Evolutionary conservation across 37 sponge, comb jelly and placozoan species (phyloP), one percentile per base, ranked within the genome.

Genomic region (Ephydatia muelleri): DNA sequence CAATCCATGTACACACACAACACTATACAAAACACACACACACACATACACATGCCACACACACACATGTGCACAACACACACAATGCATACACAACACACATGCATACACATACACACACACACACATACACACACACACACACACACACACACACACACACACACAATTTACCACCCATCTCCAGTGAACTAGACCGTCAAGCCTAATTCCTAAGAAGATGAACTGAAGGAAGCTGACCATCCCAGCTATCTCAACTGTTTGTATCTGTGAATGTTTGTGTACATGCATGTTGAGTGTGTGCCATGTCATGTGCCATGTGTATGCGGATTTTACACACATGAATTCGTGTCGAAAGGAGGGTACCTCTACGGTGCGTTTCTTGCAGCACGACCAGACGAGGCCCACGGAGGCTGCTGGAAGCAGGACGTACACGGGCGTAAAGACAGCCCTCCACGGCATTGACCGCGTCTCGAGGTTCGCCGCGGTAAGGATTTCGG

Each of bases 391-490:
- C 2, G 74, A 38, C 83, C 90, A 78, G 21, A 87, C 47, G 33
- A 85, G 84, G 35, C 77, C 37, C 71, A 38, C 43, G 19, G 81
- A 72, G 11, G 84, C 81, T 22, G 82, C 38, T 0, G 81, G 5
- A 2, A 75, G 19, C 3, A 94, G 73, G 26, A 94, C 29, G 80
- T 90, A 94, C 65, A 90, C 27, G 0, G 91, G 94, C 25, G 86
- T 82, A 64, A 94, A 90, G 30, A 87, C 49, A 2, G 84, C 94
- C 40, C 83, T 76, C 94, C 94, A 94, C 0, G 67, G 68, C 38
- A 76, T 48, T 25, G 26, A 40, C 28, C 82, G 70, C 4, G 76
- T 87, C n/a, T 94, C 94, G 22, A 82, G 35, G 57, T 86, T 88
- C 21, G 85, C 70, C 16, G 80, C 94, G 25, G 90, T 49, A 23